A percentile compares a stretch with the other conserved stretches of the same genome.
Evolutionary conservation across 37 sponge, comb jelly and placozoan species (phyloP).

Genomic region (Diacarnus erythraeanus): DNA sequence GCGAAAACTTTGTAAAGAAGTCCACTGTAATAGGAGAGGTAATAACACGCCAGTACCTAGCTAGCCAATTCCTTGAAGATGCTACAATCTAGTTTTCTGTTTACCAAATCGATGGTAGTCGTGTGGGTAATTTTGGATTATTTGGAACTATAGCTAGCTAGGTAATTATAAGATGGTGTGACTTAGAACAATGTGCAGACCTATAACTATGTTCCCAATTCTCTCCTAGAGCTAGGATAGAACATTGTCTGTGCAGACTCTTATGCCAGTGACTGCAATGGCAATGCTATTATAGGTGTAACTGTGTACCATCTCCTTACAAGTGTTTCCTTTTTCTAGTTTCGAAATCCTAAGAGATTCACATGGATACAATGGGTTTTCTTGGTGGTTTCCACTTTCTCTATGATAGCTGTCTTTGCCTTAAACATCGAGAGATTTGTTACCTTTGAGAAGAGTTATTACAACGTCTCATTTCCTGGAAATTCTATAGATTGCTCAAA

Average conservation of each 20-base stretch:
- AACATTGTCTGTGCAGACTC: not conserved
- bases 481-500: not conserved
- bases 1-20: not conserved
- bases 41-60: not conserved
- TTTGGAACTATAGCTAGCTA: too few species aligned
- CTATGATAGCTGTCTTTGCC: slow-evolving; percentile 31
- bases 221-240: not conserved
- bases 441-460: not conserved
- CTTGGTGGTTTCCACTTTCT: slow-evolving; percentile 23
- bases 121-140: too few species aligned
- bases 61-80: too few species aligned
- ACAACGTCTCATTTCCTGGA: not conserved
- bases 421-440: slow-evolving; percentile 44
- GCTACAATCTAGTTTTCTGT: too few species aligned
- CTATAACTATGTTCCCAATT: not conserved
- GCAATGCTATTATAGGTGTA: not conserved
- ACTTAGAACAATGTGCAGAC: not conserved
- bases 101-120: too few species aligned
- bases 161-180: too few species aligned
- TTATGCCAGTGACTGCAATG: not conserved
- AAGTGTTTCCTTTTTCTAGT: slow-evolving; percentile 15
- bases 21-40: not conserved
- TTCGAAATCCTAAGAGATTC: slow-evolving; percentile 39
- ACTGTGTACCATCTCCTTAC: too few species aligned
- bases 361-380: slow-evolving; percentile 60